Conservation (phyloP, 2,113 vertebrate species). For the Narcine bancroftii region DNA sequence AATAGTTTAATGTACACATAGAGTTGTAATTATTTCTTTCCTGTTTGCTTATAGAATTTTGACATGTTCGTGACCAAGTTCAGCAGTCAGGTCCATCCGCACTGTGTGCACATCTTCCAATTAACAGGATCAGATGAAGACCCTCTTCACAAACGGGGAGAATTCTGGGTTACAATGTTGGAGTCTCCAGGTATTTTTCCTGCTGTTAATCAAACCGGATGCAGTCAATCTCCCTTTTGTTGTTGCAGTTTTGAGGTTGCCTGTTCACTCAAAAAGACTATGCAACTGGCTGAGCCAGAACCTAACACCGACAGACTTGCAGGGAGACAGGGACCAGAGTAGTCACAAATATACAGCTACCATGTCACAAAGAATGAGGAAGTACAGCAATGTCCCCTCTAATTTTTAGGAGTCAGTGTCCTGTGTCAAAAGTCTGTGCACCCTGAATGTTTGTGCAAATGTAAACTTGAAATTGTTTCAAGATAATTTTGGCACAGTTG, state of each 20-base stretch:
- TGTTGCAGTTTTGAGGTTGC: background rate
- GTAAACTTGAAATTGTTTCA: too few relatives aligned
- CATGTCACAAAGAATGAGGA: too few relatives aligned
- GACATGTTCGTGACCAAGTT: conserved; percentile 73
- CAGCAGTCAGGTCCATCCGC: conserved; percentile 67
- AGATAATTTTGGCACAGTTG: too few relatives aligned
- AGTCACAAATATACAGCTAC: background rate
- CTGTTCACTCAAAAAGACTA: background rate
- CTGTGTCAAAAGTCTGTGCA: too few relatives aligned
- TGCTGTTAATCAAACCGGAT: background rate
- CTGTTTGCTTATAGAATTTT: conserved; percentile 54
- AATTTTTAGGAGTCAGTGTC: too few relatives aligned
- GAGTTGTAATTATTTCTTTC: conserved; percentile 37
- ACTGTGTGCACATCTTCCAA: conserved; percentile 64
- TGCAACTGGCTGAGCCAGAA: background rate
- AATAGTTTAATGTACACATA: background rate
- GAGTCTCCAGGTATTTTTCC: conserved; percentile 63
- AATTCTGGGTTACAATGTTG: conserved; percentile 69
- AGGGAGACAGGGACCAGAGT: background rate
- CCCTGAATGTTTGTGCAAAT: too few relatives aligned
- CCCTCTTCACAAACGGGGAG: conserved; percentile 54
- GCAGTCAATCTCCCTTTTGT: background rate
- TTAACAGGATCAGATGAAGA: conserved; percentile 57
- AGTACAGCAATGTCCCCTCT: too few relatives aligned
- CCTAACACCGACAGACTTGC: background rate